phyloP scores from a whole-genome alignment of 1,140 invertebrate species.

The Listronotus oregonensis region DNA sequence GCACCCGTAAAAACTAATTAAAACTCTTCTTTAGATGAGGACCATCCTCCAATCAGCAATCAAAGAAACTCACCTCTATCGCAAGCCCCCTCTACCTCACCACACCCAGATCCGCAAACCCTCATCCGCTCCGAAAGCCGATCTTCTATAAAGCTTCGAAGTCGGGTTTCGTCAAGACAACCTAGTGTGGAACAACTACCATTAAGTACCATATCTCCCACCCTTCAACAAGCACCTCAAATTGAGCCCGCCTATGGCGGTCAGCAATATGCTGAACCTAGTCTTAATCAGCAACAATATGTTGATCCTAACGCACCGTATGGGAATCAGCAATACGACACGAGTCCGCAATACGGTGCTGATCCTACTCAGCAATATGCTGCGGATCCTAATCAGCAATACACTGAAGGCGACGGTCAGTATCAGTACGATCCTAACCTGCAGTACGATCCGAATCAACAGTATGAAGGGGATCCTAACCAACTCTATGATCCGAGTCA shows the following conservation, averaged over 20 bases:
- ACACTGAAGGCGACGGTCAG: slow-evolving; percentile 6
- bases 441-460: slow-evolving; percentile 44
- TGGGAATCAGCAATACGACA: slow-evolving; percentile 23
- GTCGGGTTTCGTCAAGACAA: slow-evolving; percentile 22
- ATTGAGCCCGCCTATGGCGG: slow-evolving; percentile 8
- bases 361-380: slow-evolving; percentile 23
- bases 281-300: slow-evolving; percentile 8
- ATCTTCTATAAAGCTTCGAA: slow-evolving; percentile 33
- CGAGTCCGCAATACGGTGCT: slow-evolving; percentile 27
- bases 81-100: slow-evolving; percentile 31
- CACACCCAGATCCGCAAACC: slow-evolving; percentile 43
- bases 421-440: slow-evolving; percentile 42
- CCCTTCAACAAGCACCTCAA: slow-evolving; percentile 4
- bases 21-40: slow-evolving; percentile 34
- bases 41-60: slow-evolving; percentile 39
- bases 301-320: not conserved
- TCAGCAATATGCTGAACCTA: slow-evolving; percentile 2
- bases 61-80: slow-evolving; percentile 36
- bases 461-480: slow-evolving; percentile 36
- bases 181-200: slow-evolving; percentile 32
- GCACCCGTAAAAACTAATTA: too few species aligned
- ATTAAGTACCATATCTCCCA: slow-evolving; percentile 5
- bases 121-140: slow-evolving; percentile 34
- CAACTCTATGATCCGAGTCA: slow-evolving; percentile 36
- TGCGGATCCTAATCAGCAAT: slow-evolving; percentile 27